Evolutionary conservation across 2,113 vertebrate species (phyloP).

Genomic region (Accipiter cooperii): DNA sequence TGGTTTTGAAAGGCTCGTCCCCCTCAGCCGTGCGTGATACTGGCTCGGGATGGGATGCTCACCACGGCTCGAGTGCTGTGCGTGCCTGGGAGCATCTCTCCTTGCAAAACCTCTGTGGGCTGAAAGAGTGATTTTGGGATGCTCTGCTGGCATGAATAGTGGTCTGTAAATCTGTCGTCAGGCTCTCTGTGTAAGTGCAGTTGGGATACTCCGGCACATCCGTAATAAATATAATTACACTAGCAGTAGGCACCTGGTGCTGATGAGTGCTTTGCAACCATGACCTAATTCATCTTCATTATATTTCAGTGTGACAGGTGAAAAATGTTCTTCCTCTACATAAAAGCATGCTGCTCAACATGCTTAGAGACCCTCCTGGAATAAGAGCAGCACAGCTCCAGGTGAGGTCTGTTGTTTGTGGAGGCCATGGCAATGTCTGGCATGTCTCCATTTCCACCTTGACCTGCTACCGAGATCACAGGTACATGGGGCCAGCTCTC

Average conservation of each 20-base stretch:
- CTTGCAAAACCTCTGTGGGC: not conserved
- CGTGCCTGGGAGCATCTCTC: rapidly evolving
- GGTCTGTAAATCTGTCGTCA: not conserved
- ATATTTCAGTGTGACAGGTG: not conserved
- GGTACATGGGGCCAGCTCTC: rapidly evolving
- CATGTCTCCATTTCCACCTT: not conserved
- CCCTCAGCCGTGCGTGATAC: not conserved
- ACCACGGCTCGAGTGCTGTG: not conserved
- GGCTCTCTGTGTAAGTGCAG: not conserved
- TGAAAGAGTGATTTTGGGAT: not conserved
- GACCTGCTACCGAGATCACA: too few species aligned
- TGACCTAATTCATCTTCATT: not conserved
- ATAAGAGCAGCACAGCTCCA: not conserved
- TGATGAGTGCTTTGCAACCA: not conserved
- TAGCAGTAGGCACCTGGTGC: not conserved
- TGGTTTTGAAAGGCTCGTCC: not conserved
- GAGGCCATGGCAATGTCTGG: not conserved
- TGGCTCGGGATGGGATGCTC: not conserved
- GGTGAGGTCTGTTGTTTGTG: not conserved
- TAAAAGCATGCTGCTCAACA: not conserved
- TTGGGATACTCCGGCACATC: not conserved
- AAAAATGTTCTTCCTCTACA: not conserved
- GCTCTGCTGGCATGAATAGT: not conserved
- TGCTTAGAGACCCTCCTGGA: not conserved
- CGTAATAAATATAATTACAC: not conserved